Base-by-base conservation (phyloP, 2,797 vertebrate genomes). In the Lithobates pipiens region DNA sequence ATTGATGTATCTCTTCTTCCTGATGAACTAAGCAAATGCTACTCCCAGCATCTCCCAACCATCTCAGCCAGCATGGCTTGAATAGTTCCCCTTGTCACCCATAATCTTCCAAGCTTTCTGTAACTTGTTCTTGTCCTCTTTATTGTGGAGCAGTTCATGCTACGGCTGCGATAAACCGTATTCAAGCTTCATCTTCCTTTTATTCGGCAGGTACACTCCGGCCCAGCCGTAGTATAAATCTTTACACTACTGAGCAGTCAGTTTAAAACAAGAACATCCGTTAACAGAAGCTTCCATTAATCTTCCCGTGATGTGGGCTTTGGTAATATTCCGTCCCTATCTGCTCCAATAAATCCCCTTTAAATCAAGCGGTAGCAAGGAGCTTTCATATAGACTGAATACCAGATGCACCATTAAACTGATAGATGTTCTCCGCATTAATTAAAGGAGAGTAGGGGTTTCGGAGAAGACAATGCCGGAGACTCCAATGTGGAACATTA, bases 271-370 rank as follows among this genome's bases (percentile, higher is more conserved):
- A 50, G 67, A 70, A 18, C 77, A 50, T 46, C 42, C 21, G 39
- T 50, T 80, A 39, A 44, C 27, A 50, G 7, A 18, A 70, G 36
- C 44, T 29, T 23, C 65, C 2, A 80, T 54, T 29, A 80, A 80
- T 80, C 67, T 65, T 13, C 5, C 77, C 6, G 39, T 29, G 63
- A 46, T 39, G 23, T 25, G 9, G 32, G 25, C 39, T 78, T 36
- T 78, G 21, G 61, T 21, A 44, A 68, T 68, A 67, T 68, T 65
- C 63, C 7, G 27, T 29, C 27, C 18, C 63, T 68, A 15, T 71
- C 78, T 36, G 25, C 44, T 50, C n/a, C 54, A 29, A 80, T 73
- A 70, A 82, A 82, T 82, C 46, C 32, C 50, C 54, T 63, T 29
- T 70, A 73, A 82, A 72, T 73, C 69, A 73, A 10, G 29, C 8